These are phyloP conservation scores for Tragelaphus oryx DNA, from an alignment of 2,797 vertebrate genomes.

Conservation along the genomic window DNA sequence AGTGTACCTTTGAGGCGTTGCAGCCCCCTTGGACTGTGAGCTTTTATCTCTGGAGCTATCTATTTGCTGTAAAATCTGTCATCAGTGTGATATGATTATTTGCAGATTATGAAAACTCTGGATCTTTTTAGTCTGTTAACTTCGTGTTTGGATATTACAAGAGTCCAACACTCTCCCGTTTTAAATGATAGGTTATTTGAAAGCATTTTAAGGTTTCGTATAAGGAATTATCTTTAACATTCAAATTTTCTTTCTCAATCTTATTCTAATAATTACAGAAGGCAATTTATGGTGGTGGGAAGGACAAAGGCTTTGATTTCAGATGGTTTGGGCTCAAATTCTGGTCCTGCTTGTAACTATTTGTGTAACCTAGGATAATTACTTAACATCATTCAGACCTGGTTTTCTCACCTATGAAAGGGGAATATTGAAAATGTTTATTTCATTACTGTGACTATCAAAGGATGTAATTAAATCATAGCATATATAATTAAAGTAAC, in stretches of 20 bases:
- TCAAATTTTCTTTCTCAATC: background rate
- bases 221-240: background rate
- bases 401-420: background rate
- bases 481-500: background rate
- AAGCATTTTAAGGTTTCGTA: background rate
- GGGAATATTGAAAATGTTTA: background rate
- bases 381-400: background rate
- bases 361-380: background rate
- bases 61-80: constrained; percentile 13
- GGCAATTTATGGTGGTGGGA: background rate
- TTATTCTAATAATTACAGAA: background rate
- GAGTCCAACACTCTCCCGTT: background rate
- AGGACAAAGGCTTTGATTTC: background rate
- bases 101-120: background rate
- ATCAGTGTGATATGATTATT: background rate
- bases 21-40: background rate
- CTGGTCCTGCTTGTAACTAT: background rate
- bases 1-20: background rate
- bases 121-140: background rate
- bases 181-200: background rate
- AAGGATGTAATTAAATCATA: background rate
- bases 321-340: background rate
- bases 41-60: background rate
- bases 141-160: background rate
- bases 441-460: background rate